Base-by-base conservation (phyloP, 2,888 invertebrate species). In the Agrochola macilenta region DNA sequence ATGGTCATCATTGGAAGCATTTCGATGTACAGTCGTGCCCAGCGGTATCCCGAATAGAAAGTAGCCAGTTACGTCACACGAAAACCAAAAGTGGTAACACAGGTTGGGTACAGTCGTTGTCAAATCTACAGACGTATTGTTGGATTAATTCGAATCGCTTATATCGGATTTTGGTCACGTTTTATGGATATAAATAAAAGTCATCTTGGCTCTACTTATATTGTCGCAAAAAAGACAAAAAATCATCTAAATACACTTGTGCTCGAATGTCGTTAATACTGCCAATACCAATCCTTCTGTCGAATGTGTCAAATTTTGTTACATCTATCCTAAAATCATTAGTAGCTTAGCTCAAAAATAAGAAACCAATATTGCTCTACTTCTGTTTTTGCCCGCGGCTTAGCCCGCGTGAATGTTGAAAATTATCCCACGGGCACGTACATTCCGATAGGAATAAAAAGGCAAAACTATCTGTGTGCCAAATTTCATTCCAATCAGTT, bases 51-150 rank as follows among this genome's bases (percentile, higher is more conserved):
- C 79, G 77, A 87, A 85, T 89, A 89, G 89, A 89, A 91, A 89
- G 90, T 85, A 82, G 83, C 70, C 85, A 81, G 71, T 87, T 86
- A 78, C 83, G 78, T 86, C 88, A 89, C 85, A 85, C 84, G 80
- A 92, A 93, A 93, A 93, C 90, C 90, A 93, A 93, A 92, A 92
- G 92, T 92, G 91, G 93, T 84, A 81, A 74, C 81, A 82, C 88
- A 72, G 80, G 87, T 83, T 70, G 5, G 9, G 88, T 87, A 84
- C 87, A 87, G 77, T 80, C 82, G 71, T 54, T 68, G 77, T 73
- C 85, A 71, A 79, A 74, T 75, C 57, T 23, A 66, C 30, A n/a
- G 43, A 57, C 30, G 64, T 74, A n/a, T 81, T 81, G n/a, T 71
- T 69, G n/a, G 58, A 71, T 81, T 64, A 64, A 60, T 60, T 69